Base-by-base conservation (phyloP, 2,113 vertebrate genomes). In the Tylochromis polylepis region DNA sequence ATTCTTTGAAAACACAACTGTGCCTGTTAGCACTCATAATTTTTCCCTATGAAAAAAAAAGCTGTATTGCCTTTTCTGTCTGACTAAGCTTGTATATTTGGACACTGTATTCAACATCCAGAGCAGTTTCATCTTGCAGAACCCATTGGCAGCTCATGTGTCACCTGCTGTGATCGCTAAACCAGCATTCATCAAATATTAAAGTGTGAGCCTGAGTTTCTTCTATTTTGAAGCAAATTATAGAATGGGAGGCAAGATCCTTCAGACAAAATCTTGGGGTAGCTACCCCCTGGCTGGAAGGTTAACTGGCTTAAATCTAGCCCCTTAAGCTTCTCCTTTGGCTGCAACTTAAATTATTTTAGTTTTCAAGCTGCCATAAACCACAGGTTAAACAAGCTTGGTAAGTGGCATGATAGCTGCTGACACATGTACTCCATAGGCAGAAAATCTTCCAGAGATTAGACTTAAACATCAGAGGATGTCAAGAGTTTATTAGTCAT, bases 1-100 rank as follows among this genome's bases (percentile, higher is more conserved):
- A 94, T 83, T 10, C 20, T 89, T 90, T 92, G 56, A 91, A 93
- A 91, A 82, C 55, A 87, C 7, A 88, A 70, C 20, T 24, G 70
- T 67, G 24, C 49, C 78, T 43, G 8, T 38, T 34, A 59, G 11
- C 62, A 16, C 6, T 46, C 11, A 9, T 59, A 11, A 11, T 58
- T 70, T 43, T 80, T 62, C 31, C 4, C 34, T 46, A 41, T 10
- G 22, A 29, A 49, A 83, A 24, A 80, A 57, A 38, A 85, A 43
- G 8, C 18, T 51, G 29, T n/a, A 31, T 85, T 24, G 57, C 5
- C 7, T 36, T 89, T 36, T 75, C 2, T 20, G 60, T 34, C 18
- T 22, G 27, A 58, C 20, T 70, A 10, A n/a, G 31, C 15, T 24
- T 84, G 20, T 49, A 22, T 79, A 36, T 85, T 49, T 38, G 60